Conservation (phyloP, 2,888 invertebrate genomes). For the Parochlus steinenii region DNA sequence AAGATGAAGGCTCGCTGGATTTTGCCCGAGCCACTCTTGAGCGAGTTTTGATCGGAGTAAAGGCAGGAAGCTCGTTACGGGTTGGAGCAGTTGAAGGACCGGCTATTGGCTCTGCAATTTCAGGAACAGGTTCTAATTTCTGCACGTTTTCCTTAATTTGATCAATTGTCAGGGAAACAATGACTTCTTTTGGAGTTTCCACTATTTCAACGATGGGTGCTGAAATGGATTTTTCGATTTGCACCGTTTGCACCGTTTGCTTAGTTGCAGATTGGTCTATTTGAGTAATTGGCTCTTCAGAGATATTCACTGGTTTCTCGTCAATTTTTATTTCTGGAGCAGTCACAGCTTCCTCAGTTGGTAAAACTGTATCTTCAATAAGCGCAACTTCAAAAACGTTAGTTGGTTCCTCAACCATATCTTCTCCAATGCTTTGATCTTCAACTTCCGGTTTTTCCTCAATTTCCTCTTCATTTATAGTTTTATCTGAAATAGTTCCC, state of each 20-base stretch:
- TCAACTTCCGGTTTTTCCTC: not conserved
- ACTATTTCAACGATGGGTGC: too few relatives aligned
- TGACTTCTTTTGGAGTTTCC: too few relatives aligned
- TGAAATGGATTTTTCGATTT: too few relatives aligned
- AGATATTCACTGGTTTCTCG: too few relatives aligned
- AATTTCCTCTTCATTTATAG: not conserved
- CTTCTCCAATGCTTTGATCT: not conserved
- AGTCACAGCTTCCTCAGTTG: not conserved
- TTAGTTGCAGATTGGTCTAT: too few relatives aligned
- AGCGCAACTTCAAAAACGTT: not conserved
- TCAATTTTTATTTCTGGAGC: conserved; percentile 6
- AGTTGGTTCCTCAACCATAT: not conserved
- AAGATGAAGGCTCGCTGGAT: not conserved
- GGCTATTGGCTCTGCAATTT: too few relatives aligned
- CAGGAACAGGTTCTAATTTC: too few relatives aligned
- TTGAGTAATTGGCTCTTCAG: too few relatives aligned
- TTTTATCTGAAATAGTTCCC: conserved; percentile 3
- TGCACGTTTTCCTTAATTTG: too few relatives aligned
- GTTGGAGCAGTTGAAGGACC: not conserved
- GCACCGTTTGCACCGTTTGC: too few relatives aligned
- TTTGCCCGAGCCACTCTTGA: not conserved
- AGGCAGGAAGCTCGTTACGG: not conserved
- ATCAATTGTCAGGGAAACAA: too few relatives aligned
- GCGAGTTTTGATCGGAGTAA: not conserved
- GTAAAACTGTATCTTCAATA: not conserved